Base-by-base conservation (phyloP, 1,140 invertebrate species). In the Ephestia elutella region DNA sequence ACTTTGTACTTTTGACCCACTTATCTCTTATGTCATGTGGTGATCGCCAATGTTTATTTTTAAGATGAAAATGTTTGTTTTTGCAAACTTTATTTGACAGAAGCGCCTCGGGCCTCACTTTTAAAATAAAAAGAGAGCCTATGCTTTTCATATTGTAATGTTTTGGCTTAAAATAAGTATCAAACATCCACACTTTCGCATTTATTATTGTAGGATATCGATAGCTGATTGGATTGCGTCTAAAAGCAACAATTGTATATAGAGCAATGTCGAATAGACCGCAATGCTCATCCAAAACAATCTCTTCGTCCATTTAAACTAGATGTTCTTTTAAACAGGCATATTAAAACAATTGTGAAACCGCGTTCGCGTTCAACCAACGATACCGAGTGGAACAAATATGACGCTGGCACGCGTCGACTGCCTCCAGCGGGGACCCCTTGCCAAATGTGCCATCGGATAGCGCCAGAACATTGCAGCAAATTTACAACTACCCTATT, bases 401-500 rank as follows among this genome's bases (percentile, higher is more conserved):
- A 78, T 68, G 78, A 74, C 72, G 66, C 79, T 87, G 84, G 84
- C 84, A 85, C 71, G 70, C 71, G 44, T 19, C 67, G 60, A 69
- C 17, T 62, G 77, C 82, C 76, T 60, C 62, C 55, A 75, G 82
- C 79, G 73, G 58, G 56, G 57, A 57, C 59, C 60, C 56, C 78
- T 80, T 85, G 85, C 82, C 82, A 86, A 87, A 87, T 87, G 77
- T 86, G 75, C 78, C 81, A 84, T 78, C 80, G 77, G 84, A 87
- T 87, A 86, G 80, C 81, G 75, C 73, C 77, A 73, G 74, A 80
- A 84, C 80, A 86, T 84, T 80, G 76, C 68, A 71, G 78, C 71
- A 73, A 84, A 86, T 87, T 87, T 87, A 87, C 78, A 80, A 71
- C 81, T 75, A 81, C 80, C 78, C 84, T 87, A 87, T 87, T 87